Conservation (phyloP, 1,140 invertebrate species). For the Brachionus rubens region DNA sequence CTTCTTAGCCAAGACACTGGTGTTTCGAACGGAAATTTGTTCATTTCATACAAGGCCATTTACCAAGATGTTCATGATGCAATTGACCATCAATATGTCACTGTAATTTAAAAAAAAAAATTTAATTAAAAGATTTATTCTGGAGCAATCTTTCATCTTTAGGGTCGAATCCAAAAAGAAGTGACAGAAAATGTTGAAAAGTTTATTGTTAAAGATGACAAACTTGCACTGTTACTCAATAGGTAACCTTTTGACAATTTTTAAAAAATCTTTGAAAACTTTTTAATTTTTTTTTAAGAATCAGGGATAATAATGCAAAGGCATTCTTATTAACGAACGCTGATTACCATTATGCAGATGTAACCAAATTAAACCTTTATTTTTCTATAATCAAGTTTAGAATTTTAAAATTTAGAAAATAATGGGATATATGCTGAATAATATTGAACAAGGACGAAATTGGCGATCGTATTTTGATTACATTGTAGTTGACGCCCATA, state of each 20-base stretch:
- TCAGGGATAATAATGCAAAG: slow-evolving; percentile 66
- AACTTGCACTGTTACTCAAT: slow-evolving; percentile 6
- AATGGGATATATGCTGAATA: slow-evolving; percentile 35
- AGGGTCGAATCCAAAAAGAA: slow-evolving; percentile 15
- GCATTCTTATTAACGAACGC: slow-evolving; percentile 94
- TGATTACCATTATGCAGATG: slow-evolving; percentile 87
- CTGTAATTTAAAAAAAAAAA: not conserved
- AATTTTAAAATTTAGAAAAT: not conserved
- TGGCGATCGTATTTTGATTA: slow-evolving; percentile 97
- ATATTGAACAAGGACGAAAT: slow-evolving; percentile 14
- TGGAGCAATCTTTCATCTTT: not conserved
- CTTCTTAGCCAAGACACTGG: slow-evolving; percentile 14
- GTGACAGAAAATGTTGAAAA: slow-evolving; percentile 26
- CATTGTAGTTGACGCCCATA: slow-evolving; percentile 91
- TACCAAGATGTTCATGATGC: slow-evolving; percentile 22
- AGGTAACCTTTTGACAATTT: no score
- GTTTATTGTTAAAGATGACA: slow-evolving; percentile 23
- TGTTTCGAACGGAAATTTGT: slow-evolving; percentile 16
- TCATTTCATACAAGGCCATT: slow-evolving; percentile 35
- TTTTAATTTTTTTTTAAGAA: slow-evolving; percentile 15
- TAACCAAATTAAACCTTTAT: slow-evolving; percentile 59
- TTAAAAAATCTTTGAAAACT: no score
- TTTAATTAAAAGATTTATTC: not conserved
- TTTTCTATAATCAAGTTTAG: not conserved
- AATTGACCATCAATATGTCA: slow-evolving; percentile 32